Evolutionary conservation across 2,888 invertebrate species (phyloP).

Genomic region (Amblyjoppa fuscipennis): DNA sequence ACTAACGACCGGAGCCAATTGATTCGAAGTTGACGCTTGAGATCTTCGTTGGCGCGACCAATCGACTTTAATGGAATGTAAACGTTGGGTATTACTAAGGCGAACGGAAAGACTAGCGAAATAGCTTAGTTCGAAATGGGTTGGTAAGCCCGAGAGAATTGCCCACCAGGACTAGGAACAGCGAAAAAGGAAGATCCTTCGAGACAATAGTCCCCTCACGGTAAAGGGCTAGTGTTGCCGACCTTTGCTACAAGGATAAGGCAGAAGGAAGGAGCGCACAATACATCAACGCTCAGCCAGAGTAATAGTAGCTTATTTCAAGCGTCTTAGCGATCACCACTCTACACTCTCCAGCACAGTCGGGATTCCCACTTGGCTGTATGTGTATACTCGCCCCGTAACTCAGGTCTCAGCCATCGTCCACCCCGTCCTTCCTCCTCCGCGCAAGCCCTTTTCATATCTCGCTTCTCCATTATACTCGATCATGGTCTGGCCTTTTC

Average conservation of each 20-base stretch:
- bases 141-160: conserved; percentile 25
- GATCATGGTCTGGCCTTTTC: conserved; percentile 44
- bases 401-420: conserved; percentile 51
- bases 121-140: conserved; percentile 11
- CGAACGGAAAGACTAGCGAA: conserved; percentile 7
- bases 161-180: not conserved
- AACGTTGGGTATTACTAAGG: not conserved
- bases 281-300: conserved; percentile 69
- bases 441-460: conserved; percentile 44
- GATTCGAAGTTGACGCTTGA: not conserved
- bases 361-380: conserved; percentile 11
- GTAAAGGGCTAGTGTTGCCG: conserved; percentile 20
- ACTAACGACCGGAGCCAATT: not conserved
- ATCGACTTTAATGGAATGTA: not conserved
- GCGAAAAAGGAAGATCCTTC: conserved; percentile 18
- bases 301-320: conserved; percentile 71
- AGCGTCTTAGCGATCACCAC: conserved; percentile 57
- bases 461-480: conserved; percentile 57
- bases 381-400: conserved; percentile 18
- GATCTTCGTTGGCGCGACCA: not conserved
- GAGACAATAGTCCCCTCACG: conserved; percentile 46
- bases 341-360: conserved; percentile 8
- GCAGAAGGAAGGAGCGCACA: conserved; percentile 20
- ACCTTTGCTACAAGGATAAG: conserved; percentile 31
- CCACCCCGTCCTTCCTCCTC: conserved; percentile 10